Evolutionary conservation across 2,888 invertebrate species (phyloP).

Genomic region (Smittia aterrima): DNA sequence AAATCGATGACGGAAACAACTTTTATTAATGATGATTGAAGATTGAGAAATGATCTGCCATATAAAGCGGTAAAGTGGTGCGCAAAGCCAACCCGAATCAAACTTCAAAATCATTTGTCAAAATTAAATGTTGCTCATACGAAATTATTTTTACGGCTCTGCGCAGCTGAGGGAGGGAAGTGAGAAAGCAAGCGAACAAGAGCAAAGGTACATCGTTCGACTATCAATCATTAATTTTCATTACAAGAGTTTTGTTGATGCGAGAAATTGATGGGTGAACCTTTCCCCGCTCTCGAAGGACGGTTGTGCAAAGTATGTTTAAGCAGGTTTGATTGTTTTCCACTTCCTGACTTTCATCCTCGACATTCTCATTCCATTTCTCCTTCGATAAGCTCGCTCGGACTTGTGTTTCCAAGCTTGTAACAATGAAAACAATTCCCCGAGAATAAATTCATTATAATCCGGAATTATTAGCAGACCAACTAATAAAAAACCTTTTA

Average conservation of each 20-base stretch:
- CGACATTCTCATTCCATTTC: neutral
- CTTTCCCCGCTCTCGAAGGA: slow-evolving; percentile 21
- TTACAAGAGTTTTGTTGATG: slow-evolving; percentile 15
- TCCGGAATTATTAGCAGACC: slow-evolving; percentile 32
- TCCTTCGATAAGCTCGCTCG: slow-evolving; percentile 12
- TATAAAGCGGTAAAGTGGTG: slow-evolving; percentile 30
- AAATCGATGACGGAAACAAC: slow-evolving; percentile 7
- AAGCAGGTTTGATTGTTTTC: slow-evolving; percentile 29
- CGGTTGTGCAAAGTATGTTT: slow-evolving; percentile 9
- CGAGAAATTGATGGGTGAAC: slow-evolving; percentile 39
- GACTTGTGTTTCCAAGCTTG: slow-evolving; percentile 1
- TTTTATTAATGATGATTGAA: slow-evolving; percentile 41
- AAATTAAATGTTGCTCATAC: slow-evolving; percentile 36
- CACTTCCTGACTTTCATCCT: slow-evolving; percentile 10
- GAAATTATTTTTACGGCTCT: slow-evolving; percentile 13
- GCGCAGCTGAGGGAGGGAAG: neutral
- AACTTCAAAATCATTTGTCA: slow-evolving; percentile 41
- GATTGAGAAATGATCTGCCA: slow-evolving; percentile 42
- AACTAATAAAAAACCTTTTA: slow-evolving; percentile 37
- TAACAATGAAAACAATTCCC: slow-evolving; percentile 32
- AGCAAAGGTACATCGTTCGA: slow-evolving; percentile 23
- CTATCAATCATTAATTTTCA: slow-evolving; percentile 42
- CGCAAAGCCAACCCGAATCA: slow-evolving; percentile 15
- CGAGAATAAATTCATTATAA: slow-evolving; percentile 37
- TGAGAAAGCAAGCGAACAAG: neutral